These are phyloP conservation scores for Scrobipalpa costella DNA, from an alignment of 2,888 invertebrate genomes.

Conservation along the genomic window DNA sequence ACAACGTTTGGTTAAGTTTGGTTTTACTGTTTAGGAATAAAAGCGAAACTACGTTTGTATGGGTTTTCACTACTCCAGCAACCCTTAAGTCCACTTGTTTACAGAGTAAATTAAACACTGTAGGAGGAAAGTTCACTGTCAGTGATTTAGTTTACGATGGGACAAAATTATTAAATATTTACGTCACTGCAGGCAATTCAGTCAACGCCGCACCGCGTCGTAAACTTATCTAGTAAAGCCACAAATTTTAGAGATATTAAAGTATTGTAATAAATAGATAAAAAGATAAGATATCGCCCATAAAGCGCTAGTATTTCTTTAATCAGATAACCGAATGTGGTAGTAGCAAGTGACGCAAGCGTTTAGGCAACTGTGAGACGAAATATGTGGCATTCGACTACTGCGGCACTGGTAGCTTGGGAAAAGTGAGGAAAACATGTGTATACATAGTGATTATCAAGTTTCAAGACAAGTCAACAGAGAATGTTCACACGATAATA, in stretches of 20 bases:
- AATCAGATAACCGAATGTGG: conserved; percentile 20
- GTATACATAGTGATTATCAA: not conserved
- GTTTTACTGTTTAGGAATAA: too few relatives aligned
- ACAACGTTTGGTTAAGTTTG: too few relatives aligned
- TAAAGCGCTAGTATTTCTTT: conserved; percentile 13
- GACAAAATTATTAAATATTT: not conserved
- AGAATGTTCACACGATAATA: not conserved
- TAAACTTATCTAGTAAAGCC: conserved; percentile 7
- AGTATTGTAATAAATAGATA: conserved; percentile 17
- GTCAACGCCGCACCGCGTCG: conserved; percentile 3
- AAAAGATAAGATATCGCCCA: conserved; percentile 24
- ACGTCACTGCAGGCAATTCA: conserved; percentile 18
- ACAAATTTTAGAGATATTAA: conserved; percentile 4
- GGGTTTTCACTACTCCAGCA: too few relatives aligned
- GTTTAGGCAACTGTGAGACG: not conserved
- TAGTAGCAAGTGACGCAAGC: conserved; percentile 13
- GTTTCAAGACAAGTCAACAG: not conserved
- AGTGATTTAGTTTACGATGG: not conserved
- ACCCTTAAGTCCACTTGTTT: not conserved
- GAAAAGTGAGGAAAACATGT: not conserved
- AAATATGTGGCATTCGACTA: not conserved
- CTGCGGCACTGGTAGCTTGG: conserved; percentile 3
- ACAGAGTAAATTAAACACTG: not conserved
- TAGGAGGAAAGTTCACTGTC: not conserved
- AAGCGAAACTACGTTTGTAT: too few relatives aligned